Conservation (phyloP, 2,797 vertebrate genomes). For the Myiotriccus ornatus region DNA sequence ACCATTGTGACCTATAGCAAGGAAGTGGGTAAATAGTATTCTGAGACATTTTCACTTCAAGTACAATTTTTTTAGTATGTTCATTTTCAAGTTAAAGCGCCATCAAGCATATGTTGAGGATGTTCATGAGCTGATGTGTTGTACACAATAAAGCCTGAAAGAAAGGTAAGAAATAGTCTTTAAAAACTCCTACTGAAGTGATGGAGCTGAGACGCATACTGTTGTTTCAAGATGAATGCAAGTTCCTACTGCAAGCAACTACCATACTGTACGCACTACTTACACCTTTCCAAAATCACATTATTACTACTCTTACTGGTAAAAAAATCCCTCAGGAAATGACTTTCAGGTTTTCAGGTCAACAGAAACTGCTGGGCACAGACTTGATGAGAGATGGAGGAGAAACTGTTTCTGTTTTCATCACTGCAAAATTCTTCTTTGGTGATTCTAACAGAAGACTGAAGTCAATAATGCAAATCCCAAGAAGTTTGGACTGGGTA, state of each 20-base stretch:
- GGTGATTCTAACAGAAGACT: neutral
- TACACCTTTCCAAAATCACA: neutral
- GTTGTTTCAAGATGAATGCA: neutral
- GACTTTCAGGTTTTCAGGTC: neutral
- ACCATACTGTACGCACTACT: neutral
- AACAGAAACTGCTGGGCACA: neutral
- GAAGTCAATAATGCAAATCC: neutral
- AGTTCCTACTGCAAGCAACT: neutral
- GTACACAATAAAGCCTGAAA: neutral
- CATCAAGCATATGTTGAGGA: neutral
- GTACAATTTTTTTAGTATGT: rapidly evolving
- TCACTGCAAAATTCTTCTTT: neutral
- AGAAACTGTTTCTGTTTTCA: neutral
- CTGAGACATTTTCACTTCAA: neutral
- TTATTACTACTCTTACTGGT: neutral
- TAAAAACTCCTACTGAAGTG: neutral
- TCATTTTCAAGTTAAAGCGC: neutral
- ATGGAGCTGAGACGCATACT: neutral
- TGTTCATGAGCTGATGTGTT: neutral
- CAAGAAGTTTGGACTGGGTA: neutral
- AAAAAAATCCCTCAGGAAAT: neutral
- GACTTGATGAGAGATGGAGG: neutral
- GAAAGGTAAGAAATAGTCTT: neutral
- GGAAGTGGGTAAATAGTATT: neutral
- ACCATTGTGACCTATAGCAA: neutral